phyloP scores from a whole-genome alignment of 2,797 vertebrate genomes.

The Sebastes itinus region DNA sequence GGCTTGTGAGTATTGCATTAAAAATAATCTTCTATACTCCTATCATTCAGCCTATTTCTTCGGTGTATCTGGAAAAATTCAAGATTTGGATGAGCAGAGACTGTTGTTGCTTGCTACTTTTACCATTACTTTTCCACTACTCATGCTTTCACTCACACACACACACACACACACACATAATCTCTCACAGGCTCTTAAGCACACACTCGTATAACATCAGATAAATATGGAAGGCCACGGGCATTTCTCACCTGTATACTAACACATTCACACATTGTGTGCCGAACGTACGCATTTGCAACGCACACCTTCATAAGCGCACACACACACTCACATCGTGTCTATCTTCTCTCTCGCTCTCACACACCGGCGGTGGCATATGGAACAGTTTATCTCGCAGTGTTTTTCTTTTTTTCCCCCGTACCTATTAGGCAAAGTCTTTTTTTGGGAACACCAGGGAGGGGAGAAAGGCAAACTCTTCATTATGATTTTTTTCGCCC shows the following conservation, averaged over 20 bases:
- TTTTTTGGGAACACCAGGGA: conserved; percentile 51
- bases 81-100: not conserved
- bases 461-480: conserved; percentile 61
- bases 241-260: conserved; percentile 27
- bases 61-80: not conserved
- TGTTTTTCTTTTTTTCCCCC: conserved; percentile 43
- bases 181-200: not conserved
- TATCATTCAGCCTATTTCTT: not conserved
- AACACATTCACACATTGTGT: conserved; percentile 30
- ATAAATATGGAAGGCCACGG: conserved; percentile 5
- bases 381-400: conserved; percentile 79
- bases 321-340: not conserved
- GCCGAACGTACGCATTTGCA: not conserved
- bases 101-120: not conserved
- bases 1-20: not conserved
- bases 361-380: conserved; percentile 52
- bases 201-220: not conserved
- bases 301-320: not conserved
- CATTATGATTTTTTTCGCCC: conserved; percentile 66
- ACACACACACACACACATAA: too few species aligned
- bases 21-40: not conserved
- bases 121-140: too few species aligned
- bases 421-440: conserved; percentile 71
- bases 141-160: not conserved
- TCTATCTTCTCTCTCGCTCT: not conserved